Evolutionary conservation across 2,888 invertebrate species (phyloP).

Genomic region (Lithodes maja): DNA sequence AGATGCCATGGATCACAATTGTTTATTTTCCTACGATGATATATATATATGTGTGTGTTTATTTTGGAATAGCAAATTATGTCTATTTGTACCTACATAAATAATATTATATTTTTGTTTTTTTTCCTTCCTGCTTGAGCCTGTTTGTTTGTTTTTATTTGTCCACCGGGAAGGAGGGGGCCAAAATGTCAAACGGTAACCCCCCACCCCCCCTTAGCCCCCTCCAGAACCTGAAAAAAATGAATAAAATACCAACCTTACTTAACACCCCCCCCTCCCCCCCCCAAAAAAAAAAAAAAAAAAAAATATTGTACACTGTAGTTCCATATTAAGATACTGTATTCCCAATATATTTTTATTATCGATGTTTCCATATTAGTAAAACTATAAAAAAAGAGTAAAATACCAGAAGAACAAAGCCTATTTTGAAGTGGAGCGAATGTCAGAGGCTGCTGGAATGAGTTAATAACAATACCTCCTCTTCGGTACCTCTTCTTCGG

Average conservation of each 20-base stretch:
- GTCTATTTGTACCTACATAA: constrained; percentile 36
- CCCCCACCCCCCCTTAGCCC: constrained; percentile 29
- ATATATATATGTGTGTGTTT: constrained; percentile 54
- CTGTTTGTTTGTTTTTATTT: constrained; percentile 55
- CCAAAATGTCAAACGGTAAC: constrained; percentile 5
- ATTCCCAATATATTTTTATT: constrained; percentile 69
- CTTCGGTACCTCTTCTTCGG: constrained; percentile 47
- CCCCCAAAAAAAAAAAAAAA: background rate
- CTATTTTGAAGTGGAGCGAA: constrained; percentile 61
- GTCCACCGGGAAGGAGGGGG: constrained; percentile 54
- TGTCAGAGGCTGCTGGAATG: background rate
- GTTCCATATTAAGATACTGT: constrained; percentile 69
- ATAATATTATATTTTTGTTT: constrained; percentile 15
- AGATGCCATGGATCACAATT: too few relatives aligned
- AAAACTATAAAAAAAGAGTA: constrained; percentile 30
- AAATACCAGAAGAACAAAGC: constrained; percentile 62
- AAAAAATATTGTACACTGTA: constrained; percentile 59
- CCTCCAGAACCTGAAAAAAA: constrained; percentile 21
- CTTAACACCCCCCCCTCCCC: constrained; percentile 8
- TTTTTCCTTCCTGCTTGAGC: constrained; percentile 56
- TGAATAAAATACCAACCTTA: background rate
- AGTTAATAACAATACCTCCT: constrained; percentile 40
- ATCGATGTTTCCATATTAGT: constrained; percentile 68
- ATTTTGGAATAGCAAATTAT: constrained; percentile 63
- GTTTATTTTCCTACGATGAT: constrained; percentile 64